Evolutionary conservation across 1,140 invertebrate species (phyloP).

Genomic region (Himalopsyche phryganea): DNA sequence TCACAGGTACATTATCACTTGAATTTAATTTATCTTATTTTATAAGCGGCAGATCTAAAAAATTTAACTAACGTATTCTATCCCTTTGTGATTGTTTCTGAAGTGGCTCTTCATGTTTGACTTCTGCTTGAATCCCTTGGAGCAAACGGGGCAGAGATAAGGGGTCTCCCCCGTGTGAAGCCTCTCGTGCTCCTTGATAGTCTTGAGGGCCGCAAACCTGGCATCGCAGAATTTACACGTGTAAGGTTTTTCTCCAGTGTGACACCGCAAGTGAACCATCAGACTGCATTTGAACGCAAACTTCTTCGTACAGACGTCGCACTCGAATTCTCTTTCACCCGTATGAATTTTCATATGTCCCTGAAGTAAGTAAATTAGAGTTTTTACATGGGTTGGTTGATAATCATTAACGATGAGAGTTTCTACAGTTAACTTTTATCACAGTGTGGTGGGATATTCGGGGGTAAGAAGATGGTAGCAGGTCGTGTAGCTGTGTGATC

Average conservation of each 20-base stretch:
- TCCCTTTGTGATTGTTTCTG: constrained; percentile 31
- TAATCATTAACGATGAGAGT: too few relatives aligned
- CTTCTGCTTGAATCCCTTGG: constrained; percentile 40
- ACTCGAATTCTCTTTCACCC: constrained; percentile 48
- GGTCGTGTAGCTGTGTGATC: too few relatives aligned
- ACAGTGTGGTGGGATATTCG: too few relatives aligned
- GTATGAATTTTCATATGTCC: constrained; percentile 46
- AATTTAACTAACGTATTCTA: constrained; percentile 3
- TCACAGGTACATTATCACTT: too few relatives aligned
- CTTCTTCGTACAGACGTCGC: constrained; percentile 43
- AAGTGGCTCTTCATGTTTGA: constrained; percentile 35
- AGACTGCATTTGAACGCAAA: constrained; percentile 35
- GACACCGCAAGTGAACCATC: constrained; percentile 27
- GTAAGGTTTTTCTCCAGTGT: constrained; percentile 35
- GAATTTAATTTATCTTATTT: too few relatives aligned
- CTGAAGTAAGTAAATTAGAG: constrained; percentile 21
- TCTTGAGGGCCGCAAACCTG: constrained; percentile 28
- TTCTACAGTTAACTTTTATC: too few relatives aligned
- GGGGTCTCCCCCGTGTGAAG: constrained; percentile 62
- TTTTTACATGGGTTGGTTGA: background rate
- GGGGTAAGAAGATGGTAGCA: too few relatives aligned
- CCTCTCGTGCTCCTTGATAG: constrained; percentile 52
- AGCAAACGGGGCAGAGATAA: constrained; percentile 43
- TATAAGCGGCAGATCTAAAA: too few relatives aligned
- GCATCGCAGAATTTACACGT: constrained; percentile 35